phyloP scores from a whole-genome alignment of 2,888 invertebrate genomes.

The Erebia palarica region DNA sequence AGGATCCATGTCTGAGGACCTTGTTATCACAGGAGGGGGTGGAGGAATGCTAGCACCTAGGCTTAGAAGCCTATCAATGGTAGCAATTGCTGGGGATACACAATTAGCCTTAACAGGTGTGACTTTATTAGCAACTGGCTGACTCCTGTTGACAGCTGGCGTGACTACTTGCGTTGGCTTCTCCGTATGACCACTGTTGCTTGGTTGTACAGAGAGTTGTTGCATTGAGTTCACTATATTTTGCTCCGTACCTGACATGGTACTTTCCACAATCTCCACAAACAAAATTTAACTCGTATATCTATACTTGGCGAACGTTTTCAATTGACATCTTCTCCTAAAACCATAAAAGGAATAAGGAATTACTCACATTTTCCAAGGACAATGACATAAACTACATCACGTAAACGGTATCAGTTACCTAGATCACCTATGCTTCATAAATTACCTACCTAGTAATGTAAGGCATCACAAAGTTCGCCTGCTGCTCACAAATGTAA shows the following conservation, averaged over 20 bases:
- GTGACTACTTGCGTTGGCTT: conserved; percentile 80
- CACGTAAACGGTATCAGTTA: conserved; percentile 6
- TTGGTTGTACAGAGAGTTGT: conserved; percentile 78
- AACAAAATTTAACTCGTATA: conserved; percentile 42
- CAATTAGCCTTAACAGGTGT: conserved; percentile 66
- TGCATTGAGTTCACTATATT: conserved; percentile 79
- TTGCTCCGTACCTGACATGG: conserved; percentile 81
- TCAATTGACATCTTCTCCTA: conserved; percentile 68
- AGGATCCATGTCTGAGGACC: conserved; percentile 76
- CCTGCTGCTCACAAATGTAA: conserved; percentile 33
- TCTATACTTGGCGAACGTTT: conserved; percentile 53
- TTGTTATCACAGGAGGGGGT: conserved; percentile 73
- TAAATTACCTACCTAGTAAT: conserved; percentile 3
- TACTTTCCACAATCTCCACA: conserved; percentile 59
- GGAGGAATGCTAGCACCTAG: conserved; percentile 70
- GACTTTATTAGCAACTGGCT: conserved; percentile 62
- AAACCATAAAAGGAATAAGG: conserved; percentile 48
- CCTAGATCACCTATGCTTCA: background rate
- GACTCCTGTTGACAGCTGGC: conserved; percentile 76
- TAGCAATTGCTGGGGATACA: conserved; percentile 78
- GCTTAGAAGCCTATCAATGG: conserved; percentile 75
- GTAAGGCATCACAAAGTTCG: conserved; percentile 24
- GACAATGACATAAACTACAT: conserved; percentile 41
- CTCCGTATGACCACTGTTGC: conserved; percentile 71
- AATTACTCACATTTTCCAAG: conserved; percentile 40